A percentile compares a stretch with the other conserved stretches of the same genome.
phyloP scores from a whole-genome alignment of 2,113 vertebrate genomes.

The Heterochromis multidens region DNA sequence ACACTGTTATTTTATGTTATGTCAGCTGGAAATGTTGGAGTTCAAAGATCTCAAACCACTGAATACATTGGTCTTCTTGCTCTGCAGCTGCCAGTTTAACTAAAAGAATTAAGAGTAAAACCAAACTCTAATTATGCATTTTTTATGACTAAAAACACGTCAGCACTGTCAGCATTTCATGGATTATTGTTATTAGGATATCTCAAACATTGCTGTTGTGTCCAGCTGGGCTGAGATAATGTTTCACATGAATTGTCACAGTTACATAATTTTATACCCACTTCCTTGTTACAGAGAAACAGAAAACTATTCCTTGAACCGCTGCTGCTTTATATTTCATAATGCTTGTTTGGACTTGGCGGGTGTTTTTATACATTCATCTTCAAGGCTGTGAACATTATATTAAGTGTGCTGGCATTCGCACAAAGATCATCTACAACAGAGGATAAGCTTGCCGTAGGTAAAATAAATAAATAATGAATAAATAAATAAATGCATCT shows the following conservation, averaged over 20 bases:
- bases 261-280: background rate
- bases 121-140: background rate
- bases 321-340: background rate
- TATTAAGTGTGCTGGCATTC: conserved; percentile 27
- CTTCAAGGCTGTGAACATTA: conserved; percentile 50
- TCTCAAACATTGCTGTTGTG: background rate
- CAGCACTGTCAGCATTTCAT: too few species aligned
- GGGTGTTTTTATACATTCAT: conserved; percentile 24
- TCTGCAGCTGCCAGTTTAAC: background rate
- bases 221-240: background rate
- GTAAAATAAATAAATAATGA: background rate
- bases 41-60: background rate
- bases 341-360: conserved; percentile 8
- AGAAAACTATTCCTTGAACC: background rate
- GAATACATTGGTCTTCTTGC: background rate
- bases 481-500: background rate
- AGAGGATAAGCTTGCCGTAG: conserved; percentile 16
- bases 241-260: background rate
- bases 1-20: background rate
- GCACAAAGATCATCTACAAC: background rate
- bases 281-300: background rate
- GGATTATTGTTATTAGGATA: background rate
- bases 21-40: background rate
- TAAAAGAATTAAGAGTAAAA: background rate
- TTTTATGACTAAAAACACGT: background rate